Evolutionary conservation across 35 echinoderm and acorn worm species (phyloP), one percentile per base, ranked within the genome.

Genomic region (Holothuria glaberrima): DNA sequence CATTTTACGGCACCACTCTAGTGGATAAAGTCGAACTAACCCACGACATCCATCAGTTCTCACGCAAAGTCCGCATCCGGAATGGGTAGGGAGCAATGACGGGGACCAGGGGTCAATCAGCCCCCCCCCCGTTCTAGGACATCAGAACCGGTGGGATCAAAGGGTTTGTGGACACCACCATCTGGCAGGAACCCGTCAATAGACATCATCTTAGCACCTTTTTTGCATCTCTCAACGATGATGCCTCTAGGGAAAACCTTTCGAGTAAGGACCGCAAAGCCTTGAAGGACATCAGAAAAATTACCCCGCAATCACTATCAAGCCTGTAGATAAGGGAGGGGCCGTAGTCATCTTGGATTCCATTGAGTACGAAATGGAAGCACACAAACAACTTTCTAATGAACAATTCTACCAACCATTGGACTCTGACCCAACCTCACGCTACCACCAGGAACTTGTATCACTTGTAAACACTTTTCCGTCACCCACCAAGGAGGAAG

Each of bases 351-450:
- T 61, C 58, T 18, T 61, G 58, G 58, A 0, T n/a, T 61, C 58
- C n/a, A 61, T n/a, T n/a, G n/a, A 61, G 0, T 61, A 61, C 58
- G n/a, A 0, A n/a, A 61, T 61, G 58, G 58, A 61, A 61, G 58
- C 58, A 14, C 16, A 61, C 16, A 14, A n/a, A 61, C 58, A 61
- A 61, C 58, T 61, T n/a, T 61, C 0, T 14, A n/a, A 61, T 61
- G 58, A 61, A 14, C 58, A 61, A 61, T 61, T 61, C 58, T 61
- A 61, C 58, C 58, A 61, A 61, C n/a, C 58, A 61, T n/a, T 61
- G 0, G 58, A 61, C 3, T 61, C 58, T 2, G 58, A 61, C 3
- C 58, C 0, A 61, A 61, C 58, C n/a, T 61, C 58, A n/a, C 16
- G n/a, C 58, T 61, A 61, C 58, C 58, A 61, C 58, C 58, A 61